Evolutionary conservation across 2,113 vertebrate species (phyloP), one percentile per base, ranked within the genome.

Genomic region (Corythornis cristatus): DNA sequence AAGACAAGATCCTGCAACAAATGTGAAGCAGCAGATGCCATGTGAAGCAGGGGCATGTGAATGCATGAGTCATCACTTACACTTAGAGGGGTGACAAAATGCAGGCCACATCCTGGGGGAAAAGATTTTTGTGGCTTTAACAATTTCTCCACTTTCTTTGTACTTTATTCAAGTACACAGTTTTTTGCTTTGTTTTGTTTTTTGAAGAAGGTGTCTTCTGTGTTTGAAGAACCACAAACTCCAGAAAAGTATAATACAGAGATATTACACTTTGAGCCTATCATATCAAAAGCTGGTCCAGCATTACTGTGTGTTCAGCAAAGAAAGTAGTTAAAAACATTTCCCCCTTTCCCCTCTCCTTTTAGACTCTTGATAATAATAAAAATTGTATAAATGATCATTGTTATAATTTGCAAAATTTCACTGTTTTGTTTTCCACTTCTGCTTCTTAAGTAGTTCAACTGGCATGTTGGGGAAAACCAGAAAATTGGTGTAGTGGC

Each of bases 1-100:
- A 89, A 95, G 82, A 84, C 87, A 89, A 93, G 86, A 93, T 95
- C 85, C 85, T 89, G 83, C 82, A 85, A 85, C 75, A 89, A 93
- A 95, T 83, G 64, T 65, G 64, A 13, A 80, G 82, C 90, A 91
- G 94, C 94, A 95, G 93, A 93, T 95, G 94, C 85, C 2, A 2
- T 74, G 60, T 74, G 88, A 88, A 89, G 70, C 50, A 6, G 12
- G 71, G 45, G 86, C 93, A 86, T 73, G 19, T 79, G 74, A 90
- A 93, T 66, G 74, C 16, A 2, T 95, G 89, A 94, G 54, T 90
- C 94, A 96, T 73, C 74, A 7, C 78, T 42, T 4, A 58, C 76
- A 42, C 50, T 58, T 62, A 23, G 26, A 4, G 48, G 22, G 53
- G 51, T 17, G 35, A 66, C 8, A 61, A 78, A 62, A 66, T 87